Conservation (phyloP, 2,797 vertebrate genomes). For the Halcyon chelicuti region DNA sequence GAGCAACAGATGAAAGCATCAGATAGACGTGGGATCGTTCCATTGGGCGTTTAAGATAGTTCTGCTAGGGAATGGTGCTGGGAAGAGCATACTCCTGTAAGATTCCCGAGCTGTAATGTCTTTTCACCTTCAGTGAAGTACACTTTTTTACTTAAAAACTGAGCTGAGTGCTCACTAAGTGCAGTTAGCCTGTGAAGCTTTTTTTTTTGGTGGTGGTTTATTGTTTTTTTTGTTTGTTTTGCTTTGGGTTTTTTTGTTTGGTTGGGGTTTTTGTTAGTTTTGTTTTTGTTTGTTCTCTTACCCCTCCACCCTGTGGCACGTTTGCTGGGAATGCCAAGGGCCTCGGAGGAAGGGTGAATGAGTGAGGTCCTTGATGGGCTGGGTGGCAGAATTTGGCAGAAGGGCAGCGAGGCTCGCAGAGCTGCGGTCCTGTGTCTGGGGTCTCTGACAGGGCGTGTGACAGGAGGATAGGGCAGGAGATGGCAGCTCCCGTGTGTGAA, state of each 20-base stretch:
- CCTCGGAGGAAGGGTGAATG: not conserved
- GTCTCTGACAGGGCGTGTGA: not conserved
- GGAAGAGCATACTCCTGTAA: not conserved
- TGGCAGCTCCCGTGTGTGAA: not conserved
- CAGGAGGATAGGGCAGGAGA: not conserved
- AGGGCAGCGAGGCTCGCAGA: not conserved
- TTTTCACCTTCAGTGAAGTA: not conserved
- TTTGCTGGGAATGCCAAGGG: not conserved
- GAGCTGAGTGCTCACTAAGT: not conserved
- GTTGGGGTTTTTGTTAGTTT: not conserved
- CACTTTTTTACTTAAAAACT: not conserved
- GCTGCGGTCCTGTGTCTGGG: not conserved
- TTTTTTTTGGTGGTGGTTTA: accelerated
- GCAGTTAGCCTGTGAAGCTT: not conserved
- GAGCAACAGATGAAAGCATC: not conserved
- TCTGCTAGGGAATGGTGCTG: not conserved
- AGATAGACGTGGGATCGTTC: not conserved
- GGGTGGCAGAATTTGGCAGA: not conserved
- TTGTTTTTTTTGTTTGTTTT: no score
- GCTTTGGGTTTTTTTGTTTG: no score
- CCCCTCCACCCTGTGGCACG: not conserved
- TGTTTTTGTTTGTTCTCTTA: not conserved
- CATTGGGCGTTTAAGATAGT: not conserved
- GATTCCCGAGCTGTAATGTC: not conserved
- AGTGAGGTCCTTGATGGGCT: not conserved